Evolutionary conservation across 2,797 vertebrate species (phyloP).

Genomic region (Muscicapa striata): DNA sequence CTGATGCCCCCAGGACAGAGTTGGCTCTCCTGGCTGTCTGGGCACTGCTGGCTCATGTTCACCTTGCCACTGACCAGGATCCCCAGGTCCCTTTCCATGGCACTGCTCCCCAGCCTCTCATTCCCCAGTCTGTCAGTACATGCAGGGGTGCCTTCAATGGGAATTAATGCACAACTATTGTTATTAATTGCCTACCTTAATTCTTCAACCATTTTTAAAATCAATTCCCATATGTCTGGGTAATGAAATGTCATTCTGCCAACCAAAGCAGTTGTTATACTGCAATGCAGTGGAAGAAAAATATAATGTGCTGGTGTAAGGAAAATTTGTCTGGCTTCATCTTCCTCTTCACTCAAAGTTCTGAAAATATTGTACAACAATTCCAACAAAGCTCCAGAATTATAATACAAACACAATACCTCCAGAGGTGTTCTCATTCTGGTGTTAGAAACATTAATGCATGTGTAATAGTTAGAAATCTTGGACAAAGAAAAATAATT

Average conservation of each 20-base stretch:
- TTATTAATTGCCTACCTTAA: not conserved
- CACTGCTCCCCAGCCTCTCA: not conserved
- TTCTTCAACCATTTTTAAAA: not conserved
- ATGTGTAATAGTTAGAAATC: not conserved
- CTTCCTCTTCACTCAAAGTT: not conserved
- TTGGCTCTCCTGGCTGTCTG: not conserved
- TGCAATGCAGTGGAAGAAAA: slow-evolving; percentile 49
- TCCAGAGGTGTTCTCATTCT: not conserved
- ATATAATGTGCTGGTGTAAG: slow-evolving; percentile 20
- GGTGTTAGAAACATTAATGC: not conserved
- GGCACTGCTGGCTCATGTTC: not conserved
- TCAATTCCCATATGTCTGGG: slow-evolving; percentile 19
- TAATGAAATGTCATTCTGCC: slow-evolving; percentile 56
- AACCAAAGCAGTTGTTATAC: slow-evolving; percentile 48
- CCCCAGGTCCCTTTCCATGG: rapidly evolving
- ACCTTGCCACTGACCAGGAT: rapidly evolving
- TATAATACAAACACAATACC: not conserved
- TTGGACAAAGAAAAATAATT: not conserved
- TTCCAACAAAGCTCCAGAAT: not conserved
- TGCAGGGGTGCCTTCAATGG: not conserved
- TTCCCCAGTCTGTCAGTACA: not conserved
- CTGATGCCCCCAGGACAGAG: not conserved
- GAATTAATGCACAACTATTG: not conserved
- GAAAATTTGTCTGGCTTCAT: slow-evolving; percentile 23
- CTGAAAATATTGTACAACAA: not conserved